A percentile compares a stretch with the other conserved stretches of the same genome.
These are phyloP conservation scores for Thaumatotibia leucotreta DNA, from an alignment of 1,140 invertebrate species.

Conservation along the genomic window DNA sequence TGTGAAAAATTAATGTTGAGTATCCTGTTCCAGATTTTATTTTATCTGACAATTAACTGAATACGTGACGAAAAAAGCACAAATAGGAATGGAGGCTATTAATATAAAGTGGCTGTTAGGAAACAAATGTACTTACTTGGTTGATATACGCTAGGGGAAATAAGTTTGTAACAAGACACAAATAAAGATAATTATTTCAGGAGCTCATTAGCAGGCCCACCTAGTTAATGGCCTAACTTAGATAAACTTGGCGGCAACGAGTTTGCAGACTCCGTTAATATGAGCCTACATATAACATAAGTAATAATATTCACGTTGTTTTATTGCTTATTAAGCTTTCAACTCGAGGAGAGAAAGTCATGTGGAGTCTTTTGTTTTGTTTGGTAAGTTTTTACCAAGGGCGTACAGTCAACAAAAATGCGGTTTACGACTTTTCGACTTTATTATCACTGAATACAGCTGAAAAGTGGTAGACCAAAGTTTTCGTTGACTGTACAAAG, in stretches of 20 bases:
- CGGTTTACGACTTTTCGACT: too few species aligned
- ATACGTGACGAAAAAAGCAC: background rate
- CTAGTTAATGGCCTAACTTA: constrained; percentile 17
- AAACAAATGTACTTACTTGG: constrained; percentile 10
- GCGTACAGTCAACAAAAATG: too few species aligned
- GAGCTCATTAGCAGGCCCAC: constrained; percentile 16
- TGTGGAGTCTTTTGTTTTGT: background rate
- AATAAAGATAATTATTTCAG: constrained; percentile 15
- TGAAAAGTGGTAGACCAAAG: too few species aligned
- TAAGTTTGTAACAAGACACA: constrained; percentile 11
- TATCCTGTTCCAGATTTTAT: background rate
- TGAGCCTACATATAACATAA: constrained; percentile 2
- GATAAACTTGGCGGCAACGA: constrained; percentile 13
- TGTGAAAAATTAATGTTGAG: constrained; percentile 1
- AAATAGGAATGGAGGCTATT: background rate
- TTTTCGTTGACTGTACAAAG: too few species aligned
- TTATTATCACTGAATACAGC: too few species aligned
- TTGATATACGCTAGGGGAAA: constrained; percentile 9
- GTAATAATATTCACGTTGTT: constrained; percentile 3
- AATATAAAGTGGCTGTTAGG: constrained; percentile 7
- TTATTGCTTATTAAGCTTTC: background rate
- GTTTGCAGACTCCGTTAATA: background rate
- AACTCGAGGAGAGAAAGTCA: background rate
- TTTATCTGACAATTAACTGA: background rate
- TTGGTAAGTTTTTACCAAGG: background rate